phyloP scores from a whole-genome alignment of 2,888 invertebrate species.

The Yponomeuta malinellus region DNA sequence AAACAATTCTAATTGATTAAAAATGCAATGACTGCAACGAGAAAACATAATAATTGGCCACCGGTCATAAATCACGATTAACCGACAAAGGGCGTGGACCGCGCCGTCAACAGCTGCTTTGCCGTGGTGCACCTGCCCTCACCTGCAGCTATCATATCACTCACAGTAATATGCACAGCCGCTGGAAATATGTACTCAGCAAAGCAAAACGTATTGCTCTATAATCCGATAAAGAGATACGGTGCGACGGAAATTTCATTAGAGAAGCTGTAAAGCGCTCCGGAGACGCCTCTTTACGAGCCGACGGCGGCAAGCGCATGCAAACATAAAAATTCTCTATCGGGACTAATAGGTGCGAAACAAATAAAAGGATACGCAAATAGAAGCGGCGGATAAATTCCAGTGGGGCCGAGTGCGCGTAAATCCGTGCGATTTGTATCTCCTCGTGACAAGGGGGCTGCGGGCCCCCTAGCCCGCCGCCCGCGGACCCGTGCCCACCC shows the following conservation, averaged over 20 bases:
- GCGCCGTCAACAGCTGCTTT: neutral
- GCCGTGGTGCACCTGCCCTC: neutral
- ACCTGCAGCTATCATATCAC: neutral
- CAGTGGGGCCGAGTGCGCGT: constrained; percentile 71
- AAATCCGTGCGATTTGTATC: constrained; percentile 77
- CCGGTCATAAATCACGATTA: constrained; percentile 17
- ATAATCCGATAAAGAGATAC: constrained; percentile 69
- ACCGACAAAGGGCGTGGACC: neutral
- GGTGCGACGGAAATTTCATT: constrained; percentile 65
- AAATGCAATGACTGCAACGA: constrained; percentile 21
- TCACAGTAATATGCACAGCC: constrained; percentile 19
- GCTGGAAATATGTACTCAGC: constrained; percentile 64
- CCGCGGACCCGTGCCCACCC: constrained; percentile 20
- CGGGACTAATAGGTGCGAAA: constrained; percentile 74
- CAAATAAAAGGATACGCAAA: constrained; percentile 76
- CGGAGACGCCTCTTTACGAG: constrained; percentile 72
- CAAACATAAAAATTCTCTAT: constrained; percentile 76
- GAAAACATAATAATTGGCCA: constrained; percentile 61
- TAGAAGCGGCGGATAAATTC: constrained; percentile 72
- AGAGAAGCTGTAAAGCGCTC: constrained; percentile 68
- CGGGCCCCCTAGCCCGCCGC: constrained; percentile 32
- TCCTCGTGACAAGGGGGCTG: constrained; percentile 61
- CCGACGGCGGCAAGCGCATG: constrained; percentile 57
- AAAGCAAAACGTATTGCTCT: constrained; percentile 42
- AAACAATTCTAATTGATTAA: no score